Evolutionary conservation across 1,140 invertebrate species (phyloP).

Genomic region (Ips nitidus): DNA sequence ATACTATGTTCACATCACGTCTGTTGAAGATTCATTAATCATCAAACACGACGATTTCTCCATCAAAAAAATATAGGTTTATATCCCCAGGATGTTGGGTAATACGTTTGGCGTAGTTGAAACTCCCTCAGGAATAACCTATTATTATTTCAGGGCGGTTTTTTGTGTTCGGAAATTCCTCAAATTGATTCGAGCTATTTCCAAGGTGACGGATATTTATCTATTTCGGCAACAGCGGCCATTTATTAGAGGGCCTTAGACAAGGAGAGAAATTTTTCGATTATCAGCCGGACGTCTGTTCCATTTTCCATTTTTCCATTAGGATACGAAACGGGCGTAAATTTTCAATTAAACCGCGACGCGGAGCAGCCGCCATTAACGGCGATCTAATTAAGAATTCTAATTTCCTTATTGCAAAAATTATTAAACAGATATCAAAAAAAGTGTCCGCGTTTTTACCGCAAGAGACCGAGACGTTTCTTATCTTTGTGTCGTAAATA

Average conservation of each 20-base stretch:
- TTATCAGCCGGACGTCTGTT: constrained; percentile 32
- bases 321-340: constrained; percentile 36
- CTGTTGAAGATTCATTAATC: constrained; percentile 16
- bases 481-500: constrained; percentile 27
- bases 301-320: constrained; percentile 37
- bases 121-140: constrained; percentile 16
- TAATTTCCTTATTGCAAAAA: constrained; percentile 38
- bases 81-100: constrained; percentile 10
- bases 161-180: constrained; percentile 14
- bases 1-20: background rate
- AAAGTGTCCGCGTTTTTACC: constrained; percentile 33
- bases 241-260: background rate
- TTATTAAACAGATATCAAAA: constrained; percentile 37
- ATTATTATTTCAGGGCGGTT: constrained; percentile 23
- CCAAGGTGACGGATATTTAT: constrained; percentile 16
- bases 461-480: constrained; percentile 9
- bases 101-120: constrained; percentile 10
- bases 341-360: constrained; percentile 36
- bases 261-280: constrained; percentile 23
- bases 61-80: constrained; percentile 19
- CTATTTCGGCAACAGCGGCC: background rate
- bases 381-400: constrained; percentile 37
- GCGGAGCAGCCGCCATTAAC: constrained; percentile 30
- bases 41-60: constrained; percentile 7
- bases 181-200: constrained; percentile 25